A percentile compares a stretch with the other conserved stretches of the same genome.
These are phyloP conservation scores for Ceyx cyanopectus DNA, from an alignment of 2,113 vertebrate genomes.

Conservation along the genomic window DNA sequence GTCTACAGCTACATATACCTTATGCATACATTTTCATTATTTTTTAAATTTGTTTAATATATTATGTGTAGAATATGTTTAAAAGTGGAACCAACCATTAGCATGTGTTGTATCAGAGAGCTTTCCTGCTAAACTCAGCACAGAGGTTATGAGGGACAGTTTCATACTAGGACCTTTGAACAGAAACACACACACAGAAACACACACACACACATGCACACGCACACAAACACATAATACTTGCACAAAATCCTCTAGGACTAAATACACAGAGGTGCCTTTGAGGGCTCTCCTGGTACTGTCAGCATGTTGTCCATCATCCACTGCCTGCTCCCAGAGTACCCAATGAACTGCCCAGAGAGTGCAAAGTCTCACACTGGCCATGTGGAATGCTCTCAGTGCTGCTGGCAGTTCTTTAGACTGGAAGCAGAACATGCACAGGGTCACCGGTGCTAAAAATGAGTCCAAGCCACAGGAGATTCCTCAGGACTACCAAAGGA, in stretches of 20 bases:
- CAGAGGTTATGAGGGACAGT: background rate
- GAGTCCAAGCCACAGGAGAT: background rate
- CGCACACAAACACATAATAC: background rate
- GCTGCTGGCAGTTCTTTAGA: background rate
- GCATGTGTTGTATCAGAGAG: background rate
- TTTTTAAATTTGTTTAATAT: background rate
- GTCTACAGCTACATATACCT: background rate
- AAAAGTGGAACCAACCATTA: background rate
- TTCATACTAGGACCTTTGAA: background rate
- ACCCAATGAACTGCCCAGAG: background rate
- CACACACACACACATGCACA: too few species aligned
- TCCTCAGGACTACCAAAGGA: background rate
- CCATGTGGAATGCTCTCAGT: too few species aligned
- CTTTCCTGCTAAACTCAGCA: background rate
- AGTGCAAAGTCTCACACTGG: rapidly evolving
- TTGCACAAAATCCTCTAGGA: background rate
- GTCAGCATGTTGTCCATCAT: background rate
- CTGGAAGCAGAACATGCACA: background rate
- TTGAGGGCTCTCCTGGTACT: background rate
- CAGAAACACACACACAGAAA: background rate
- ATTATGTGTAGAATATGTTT: background rate
- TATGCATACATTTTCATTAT: background rate
- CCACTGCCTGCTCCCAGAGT: background rate
- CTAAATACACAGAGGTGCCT: background rate
- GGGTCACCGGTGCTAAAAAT: background rate